Evolutionary conservation across 1,140 invertebrate genomes (phyloP).

Genomic region (Drosophila nikananu): DNA sequence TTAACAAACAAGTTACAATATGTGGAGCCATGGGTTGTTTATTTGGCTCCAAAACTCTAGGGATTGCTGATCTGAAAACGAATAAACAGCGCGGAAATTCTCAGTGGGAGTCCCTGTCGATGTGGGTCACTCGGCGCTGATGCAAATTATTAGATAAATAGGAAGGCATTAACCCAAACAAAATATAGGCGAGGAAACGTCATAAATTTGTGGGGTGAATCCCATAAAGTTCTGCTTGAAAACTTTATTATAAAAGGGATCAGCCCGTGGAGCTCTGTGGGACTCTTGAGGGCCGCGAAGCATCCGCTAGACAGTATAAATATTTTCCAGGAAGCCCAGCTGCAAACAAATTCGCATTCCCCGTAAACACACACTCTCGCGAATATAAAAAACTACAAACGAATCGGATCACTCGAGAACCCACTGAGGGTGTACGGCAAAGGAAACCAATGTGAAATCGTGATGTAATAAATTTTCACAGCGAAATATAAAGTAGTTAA

Average conservation of each 20-base stretch:
- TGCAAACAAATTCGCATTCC: conserved; percentile 66
- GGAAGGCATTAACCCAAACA: conserved; percentile 30
- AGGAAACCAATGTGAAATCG: conserved; percentile 54
- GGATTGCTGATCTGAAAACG: conserved; percentile 15
- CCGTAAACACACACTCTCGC: conserved; percentile 14
- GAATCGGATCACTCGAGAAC: conserved; percentile 44
- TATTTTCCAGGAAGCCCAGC: conserved; percentile 81
- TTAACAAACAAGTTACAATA: conserved; percentile 70
- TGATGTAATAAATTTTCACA: conserved; percentile 78
- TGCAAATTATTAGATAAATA: conserved; percentile 33
- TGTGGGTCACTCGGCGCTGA: conserved; percentile 21
- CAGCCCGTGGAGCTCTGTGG: conserved; percentile 18
- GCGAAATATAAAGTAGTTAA: conserved; percentile 41
- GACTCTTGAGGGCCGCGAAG: conserved; percentile 21
- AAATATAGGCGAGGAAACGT: conserved; percentile 25
- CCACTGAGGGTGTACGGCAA: conserved; percentile 40
- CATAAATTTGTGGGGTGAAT: conserved; percentile 66
- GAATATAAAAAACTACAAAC: conserved; percentile 39
- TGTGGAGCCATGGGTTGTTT: conserved; percentile 51
- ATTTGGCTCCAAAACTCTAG: conserved; percentile 33
- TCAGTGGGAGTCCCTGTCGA: conserved; percentile 30
- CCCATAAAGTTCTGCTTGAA: conserved; percentile 68
- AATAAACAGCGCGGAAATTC: conserved; percentile 9
- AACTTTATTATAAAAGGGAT: conserved; percentile 66
- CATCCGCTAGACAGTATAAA: conserved; percentile 64